These are phyloP conservation scores for Cervus canadensis DNA, from an alignment of 2,113 vertebrate species.

Conservation along the genomic window DNA sequence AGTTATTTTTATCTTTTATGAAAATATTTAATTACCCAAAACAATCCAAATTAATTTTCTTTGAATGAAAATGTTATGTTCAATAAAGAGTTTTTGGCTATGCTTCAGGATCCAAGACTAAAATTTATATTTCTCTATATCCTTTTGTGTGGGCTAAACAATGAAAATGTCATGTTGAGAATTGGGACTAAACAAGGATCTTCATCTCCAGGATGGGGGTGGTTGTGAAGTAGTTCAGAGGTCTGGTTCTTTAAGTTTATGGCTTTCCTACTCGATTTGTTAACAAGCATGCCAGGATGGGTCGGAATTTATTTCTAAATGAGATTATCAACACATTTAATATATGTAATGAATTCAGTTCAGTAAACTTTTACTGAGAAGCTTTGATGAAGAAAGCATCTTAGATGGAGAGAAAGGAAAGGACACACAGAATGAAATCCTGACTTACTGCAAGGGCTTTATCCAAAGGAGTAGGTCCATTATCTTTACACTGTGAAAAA, in stretches of 20 bases:
- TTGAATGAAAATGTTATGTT: neutral
- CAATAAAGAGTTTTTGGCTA: neutral
- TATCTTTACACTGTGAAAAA: neutral
- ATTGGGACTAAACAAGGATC: neutral
- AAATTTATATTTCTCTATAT: neutral
- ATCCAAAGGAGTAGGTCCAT: neutral
- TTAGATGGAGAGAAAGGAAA: neutral
- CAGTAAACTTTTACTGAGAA: neutral
- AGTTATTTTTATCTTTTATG: neutral
- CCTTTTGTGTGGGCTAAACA: neutral
- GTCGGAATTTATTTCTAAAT: slow-evolving; percentile 25
- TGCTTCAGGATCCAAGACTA: neutral
- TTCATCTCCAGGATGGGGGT: neutral
- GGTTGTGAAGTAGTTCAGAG: neutral
- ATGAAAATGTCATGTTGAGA: neutral
- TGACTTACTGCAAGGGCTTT: neutral
- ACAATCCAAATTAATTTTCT: slow-evolving; percentile 26
- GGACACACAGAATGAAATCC: neutral
- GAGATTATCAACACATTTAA: neutral
- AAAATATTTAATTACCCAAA: neutral
- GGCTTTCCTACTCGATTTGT: neutral
- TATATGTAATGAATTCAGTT: neutral
- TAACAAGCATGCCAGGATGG: neutral
- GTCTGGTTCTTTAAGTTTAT: neutral
- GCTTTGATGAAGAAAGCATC: neutral